Base-by-base conservation (phyloP, 1,140 invertebrate species). In the Trachymyrmex cornetzi region DNA sequence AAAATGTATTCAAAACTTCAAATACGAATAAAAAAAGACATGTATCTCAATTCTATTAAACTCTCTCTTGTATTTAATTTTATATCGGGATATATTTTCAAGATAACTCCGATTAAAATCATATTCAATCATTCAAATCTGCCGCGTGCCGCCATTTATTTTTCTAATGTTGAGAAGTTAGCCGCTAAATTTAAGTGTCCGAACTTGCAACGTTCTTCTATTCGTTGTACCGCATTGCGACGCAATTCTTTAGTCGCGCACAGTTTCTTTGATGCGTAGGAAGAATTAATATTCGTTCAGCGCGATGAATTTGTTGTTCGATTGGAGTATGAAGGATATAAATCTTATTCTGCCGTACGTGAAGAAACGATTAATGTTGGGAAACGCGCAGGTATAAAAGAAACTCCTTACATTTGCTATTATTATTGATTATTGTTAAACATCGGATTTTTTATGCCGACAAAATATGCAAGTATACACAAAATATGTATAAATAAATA, bases 321-420 rank as follows among this genome's bases (percentile, higher is more conserved):
- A 84, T 3, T 22, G 88, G 14, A 12, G n/a, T 0, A 2, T 11
- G 11, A 22, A 30, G 2, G 55, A 91, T 5, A 9, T 88, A 19
- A 53, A 91, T 22, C 7, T 7, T n/a, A 4, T 87, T 9, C 16
- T 91, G 11, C 22, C 50, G 11, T n/a, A 48, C 5, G 27, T 69
- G 16, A 90, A 89, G 14, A 30, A 24, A 12, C 87, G n/a, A 2
- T 24, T 91, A 11, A 89, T 91, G 89, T 34, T n/a, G 7, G 38
- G 64, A 7, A 22, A 53, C n/a, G 16, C 59, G 0, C 86, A 90
- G 81, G 89, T 90, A 87, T 5, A 30, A 14, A 14, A 16, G 24
- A 34, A 24, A n/a, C 5, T 57, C 38, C 38, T 44, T 22, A 72
- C 16, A 34, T 57, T 88, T 16, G 6, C 50, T 9, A 55, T 24